phyloP scores from a whole-genome alignment of 2,888 invertebrate species.

The Cylloceria caligata region DNA sequence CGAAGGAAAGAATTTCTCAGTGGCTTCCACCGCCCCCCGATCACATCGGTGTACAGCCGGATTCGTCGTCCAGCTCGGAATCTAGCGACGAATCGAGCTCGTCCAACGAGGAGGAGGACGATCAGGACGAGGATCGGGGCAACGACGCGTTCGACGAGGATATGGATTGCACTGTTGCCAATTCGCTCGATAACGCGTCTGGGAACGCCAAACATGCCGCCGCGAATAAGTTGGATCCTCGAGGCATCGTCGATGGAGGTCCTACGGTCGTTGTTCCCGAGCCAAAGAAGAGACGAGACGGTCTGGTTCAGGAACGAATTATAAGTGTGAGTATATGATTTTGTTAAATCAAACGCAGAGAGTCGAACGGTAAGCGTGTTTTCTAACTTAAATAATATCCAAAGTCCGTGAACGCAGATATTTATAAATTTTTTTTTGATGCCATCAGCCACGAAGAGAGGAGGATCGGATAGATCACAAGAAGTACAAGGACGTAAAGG shows the following conservation, averaged over 20 bases:
- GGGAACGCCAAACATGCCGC: conserved; percentile 59
- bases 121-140: conserved; percentile 81
- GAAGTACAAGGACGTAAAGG: conserved; percentile 92
- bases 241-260: conserved; percentile 57
- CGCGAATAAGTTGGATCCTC: conserved; percentile 67
- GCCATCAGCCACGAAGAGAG: conserved; percentile 91
- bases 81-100: conserved; percentile 84
- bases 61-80: conserved; percentile 83
- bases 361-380: no score
- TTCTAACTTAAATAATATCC: conserved; percentile 53
- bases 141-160: conserved; percentile 74
- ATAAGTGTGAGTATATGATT: conserved; percentile 89
- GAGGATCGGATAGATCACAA: conserved; percentile 91
- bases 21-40: conserved; percentile 89
- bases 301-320: conserved; percentile 88
- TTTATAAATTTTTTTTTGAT: conserved; percentile 35
- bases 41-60: conserved; percentile 82
- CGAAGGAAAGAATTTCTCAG: conserved; percentile 90
- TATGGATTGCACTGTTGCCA: conserved; percentile 72
- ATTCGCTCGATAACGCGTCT: conserved; percentile 65
- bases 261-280: conserved; percentile 65
- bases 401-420: background rate
- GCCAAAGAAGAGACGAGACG: conserved; percentile 85
- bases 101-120: conserved; percentile 85
- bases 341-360: no score